phyloP scores from a whole-genome alignment of 2,797 vertebrate genomes.

The Neoniphon sammara region DNA sequence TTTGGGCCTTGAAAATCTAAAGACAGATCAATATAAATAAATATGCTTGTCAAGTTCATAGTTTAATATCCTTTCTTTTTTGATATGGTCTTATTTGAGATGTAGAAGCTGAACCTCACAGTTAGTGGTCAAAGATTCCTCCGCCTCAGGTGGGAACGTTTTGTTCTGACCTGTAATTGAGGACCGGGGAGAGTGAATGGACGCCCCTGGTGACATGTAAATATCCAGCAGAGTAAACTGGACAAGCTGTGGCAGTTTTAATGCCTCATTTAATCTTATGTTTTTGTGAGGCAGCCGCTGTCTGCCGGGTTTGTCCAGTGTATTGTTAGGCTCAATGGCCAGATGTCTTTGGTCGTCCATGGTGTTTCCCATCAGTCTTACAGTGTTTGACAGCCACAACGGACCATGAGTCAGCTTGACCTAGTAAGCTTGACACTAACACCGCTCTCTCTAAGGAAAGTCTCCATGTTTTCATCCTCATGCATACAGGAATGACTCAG shows the following conservation, averaged over 20 bases:
- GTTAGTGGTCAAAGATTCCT: background rate
- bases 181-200: background rate
- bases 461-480: background rate
- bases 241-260: slow-evolving; percentile 62
- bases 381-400: slow-evolving; percentile 34
- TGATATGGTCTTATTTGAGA: background rate
- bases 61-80: background rate
- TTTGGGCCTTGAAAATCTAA: background rate
- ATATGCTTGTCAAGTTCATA: background rate
- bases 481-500: slow-evolving; percentile 40
- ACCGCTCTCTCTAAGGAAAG: background rate
- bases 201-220: slow-evolving; percentile 3
- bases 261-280: slow-evolving; percentile 46
- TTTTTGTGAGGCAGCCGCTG: slow-evolving; percentile 20
- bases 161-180: background rate
- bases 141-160: slow-evolving; percentile 5
- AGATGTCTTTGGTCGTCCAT: slow-evolving; percentile 67
- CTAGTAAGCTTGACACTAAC: slow-evolving; percentile 14
- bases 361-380: slow-evolving; percentile 51
- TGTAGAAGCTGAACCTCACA: slow-evolving; percentile 1
- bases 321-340: slow-evolving; percentile 54
- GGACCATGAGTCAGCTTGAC: slow-evolving; percentile 59
- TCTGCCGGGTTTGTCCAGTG: slow-evolving; percentile 30
- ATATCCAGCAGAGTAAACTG: slow-evolving; percentile 55
- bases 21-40: background rate